Evolutionary conservation across 2,888 invertebrate species (phyloP).

Genomic region (Pseudanteris insignis): DNA sequence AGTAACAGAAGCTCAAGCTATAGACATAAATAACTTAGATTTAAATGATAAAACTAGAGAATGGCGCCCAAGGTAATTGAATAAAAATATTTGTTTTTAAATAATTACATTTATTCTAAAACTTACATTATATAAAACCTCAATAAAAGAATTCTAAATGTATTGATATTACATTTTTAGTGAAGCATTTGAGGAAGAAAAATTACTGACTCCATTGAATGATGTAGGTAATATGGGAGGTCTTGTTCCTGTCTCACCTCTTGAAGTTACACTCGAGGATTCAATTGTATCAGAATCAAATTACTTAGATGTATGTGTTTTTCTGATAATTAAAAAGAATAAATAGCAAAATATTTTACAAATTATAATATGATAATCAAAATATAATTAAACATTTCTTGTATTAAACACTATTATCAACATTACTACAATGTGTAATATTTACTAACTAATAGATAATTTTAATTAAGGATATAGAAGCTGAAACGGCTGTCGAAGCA

Average conservation of each 20-base stretch:
- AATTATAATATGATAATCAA: too few relatives aligned
- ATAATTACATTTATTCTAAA: not conserved
- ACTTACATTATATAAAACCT: not conserved
- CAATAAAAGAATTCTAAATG: not conserved
- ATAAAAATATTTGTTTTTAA: too few relatives aligned
- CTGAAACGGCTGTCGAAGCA: slow-evolving; percentile 56
- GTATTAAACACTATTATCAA: too few relatives aligned
- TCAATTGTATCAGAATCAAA: slow-evolving; percentile 60
- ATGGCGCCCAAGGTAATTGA: slow-evolving; percentile 52
- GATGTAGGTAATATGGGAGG: slow-evolving; percentile 60
- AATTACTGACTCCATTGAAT: slow-evolving; percentile 60
- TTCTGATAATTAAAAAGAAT: too few relatives aligned
- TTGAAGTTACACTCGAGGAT: slow-evolving; percentile 61
- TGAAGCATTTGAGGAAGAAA: slow-evolving; percentile 55
- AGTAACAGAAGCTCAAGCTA: slow-evolving; percentile 49
- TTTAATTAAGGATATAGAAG: slow-evolving; percentile 55
- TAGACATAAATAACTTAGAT: slow-evolving; percentile 43
- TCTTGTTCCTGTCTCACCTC: slow-evolving; percentile 62
- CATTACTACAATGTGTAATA: too few relatives aligned
- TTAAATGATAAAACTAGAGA: slow-evolving; percentile 48
- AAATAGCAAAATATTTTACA: too few relatives aligned
- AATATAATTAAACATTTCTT: too few relatives aligned
- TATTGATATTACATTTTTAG: too few relatives aligned
- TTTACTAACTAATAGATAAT: too few relatives aligned
- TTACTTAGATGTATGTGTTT: slow-evolving; percentile 64